A percentile compares a stretch with the other conserved stretches of the same genome.
Conservation (phyloP, 2,797 vertebrate species). For the Protosalanx chinensis region DNA sequence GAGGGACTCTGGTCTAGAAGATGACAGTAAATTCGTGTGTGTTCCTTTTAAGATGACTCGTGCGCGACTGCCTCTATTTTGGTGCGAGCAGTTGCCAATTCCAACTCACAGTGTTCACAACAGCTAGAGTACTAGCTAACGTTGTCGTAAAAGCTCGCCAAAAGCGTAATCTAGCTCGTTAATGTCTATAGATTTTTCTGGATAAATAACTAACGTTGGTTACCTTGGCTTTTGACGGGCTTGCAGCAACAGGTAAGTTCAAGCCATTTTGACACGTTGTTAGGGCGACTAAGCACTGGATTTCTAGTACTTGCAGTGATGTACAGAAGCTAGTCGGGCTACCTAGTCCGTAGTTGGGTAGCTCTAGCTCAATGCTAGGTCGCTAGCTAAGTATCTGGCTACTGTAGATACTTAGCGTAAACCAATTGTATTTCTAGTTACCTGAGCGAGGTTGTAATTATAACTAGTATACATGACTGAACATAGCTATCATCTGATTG, state of each 20-base stretch:
- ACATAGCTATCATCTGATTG: too few species aligned
- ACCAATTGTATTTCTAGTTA: too few species aligned
- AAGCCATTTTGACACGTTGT: constrained; percentile 10
- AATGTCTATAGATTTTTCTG: too few species aligned
- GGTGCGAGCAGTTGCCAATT: background rate
- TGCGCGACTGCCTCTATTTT: background rate
- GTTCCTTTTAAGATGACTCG: constrained; percentile 26
- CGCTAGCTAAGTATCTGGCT: too few species aligned
- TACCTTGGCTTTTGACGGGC: background rate
- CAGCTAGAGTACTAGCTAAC: background rate
- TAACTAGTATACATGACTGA: too few species aligned
- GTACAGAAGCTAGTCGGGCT: background rate
- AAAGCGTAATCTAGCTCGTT: background rate
- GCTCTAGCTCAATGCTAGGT: too few species aligned
- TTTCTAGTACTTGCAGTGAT: too few species aligned
- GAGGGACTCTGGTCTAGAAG: constrained; percentile 42
- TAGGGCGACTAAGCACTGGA: constrained; percentile 4
- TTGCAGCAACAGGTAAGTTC: constrained; percentile 11
- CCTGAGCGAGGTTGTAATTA: too few species aligned
- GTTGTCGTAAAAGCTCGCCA: background rate
- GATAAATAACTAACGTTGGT: background rate
- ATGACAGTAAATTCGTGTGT: constrained; percentile 52
- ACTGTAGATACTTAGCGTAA: too few species aligned
- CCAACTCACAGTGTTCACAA: background rate
- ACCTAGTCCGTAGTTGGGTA: too few species aligned